These are phyloP conservation scores for Neoitamus cyanurus DNA, from an alignment of 2,888 invertebrate species.

Conservation along the genomic window DNA sequence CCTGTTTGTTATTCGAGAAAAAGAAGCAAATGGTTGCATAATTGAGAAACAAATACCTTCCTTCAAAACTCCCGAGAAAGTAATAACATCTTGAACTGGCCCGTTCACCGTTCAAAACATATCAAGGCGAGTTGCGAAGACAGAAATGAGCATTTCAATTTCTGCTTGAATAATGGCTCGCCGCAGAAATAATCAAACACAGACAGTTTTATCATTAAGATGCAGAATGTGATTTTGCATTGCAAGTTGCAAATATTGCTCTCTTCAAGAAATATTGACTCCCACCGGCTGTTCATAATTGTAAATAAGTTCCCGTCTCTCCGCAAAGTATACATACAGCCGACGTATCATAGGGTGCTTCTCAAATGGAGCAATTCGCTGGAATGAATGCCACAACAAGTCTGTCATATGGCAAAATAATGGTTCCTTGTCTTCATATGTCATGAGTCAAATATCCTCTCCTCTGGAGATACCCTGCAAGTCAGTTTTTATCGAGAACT, in stretches of 20 bases:
- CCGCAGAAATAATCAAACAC: conserved; percentile 19
- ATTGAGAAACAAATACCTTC: no score
- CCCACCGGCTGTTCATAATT: conserved; percentile 2
- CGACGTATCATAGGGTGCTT: neutral
- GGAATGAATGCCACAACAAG: conserved; percentile 42
- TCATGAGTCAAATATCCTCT: conserved; percentile 27
- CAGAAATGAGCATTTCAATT: neutral
- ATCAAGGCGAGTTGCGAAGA: neutral
- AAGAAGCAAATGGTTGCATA: no score
- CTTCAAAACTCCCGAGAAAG: no score
- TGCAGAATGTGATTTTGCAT: neutral
- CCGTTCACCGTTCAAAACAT: neutral
- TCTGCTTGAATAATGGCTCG: neutral
- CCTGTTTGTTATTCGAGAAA: no score
- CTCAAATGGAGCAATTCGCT: neutral
- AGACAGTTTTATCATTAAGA: conserved; percentile 32
- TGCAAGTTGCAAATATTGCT: conserved; percentile 27
- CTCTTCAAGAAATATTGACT: neutral
- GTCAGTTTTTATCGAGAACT: neutral
- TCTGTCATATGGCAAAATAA: conserved; percentile 32
- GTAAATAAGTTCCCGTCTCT: conserved; percentile 24
- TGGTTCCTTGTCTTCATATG: neutral
- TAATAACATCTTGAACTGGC: neutral
- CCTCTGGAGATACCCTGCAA: neutral
- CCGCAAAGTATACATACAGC: conserved; percentile 22